Base-by-base conservation (phyloP, 2,888 invertebrate genomes). In the Eristalis pertinax region DNA sequence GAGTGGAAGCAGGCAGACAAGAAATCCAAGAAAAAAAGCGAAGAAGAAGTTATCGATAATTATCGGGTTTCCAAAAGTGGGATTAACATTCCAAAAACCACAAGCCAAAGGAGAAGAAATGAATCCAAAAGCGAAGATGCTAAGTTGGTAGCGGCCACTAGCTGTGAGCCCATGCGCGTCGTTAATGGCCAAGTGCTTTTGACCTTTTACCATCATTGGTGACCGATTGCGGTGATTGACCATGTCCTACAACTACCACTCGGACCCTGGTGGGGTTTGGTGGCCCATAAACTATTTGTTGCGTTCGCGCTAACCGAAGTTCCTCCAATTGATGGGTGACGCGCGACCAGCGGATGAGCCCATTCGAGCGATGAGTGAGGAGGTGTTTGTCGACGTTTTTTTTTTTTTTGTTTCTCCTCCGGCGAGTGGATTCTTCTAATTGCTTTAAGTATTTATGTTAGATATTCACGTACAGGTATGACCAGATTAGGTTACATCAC, bases 111-210 rank as follows among this genome's bases (percentile, higher is more conserved):
- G 60, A 82, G 56, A 64, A 70, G 64, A 84, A 80, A 79, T 74
- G 62, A 68, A 74, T 64, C 62, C 50, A 73, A 50, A 75, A 75
- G 73, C 24, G 43, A 38, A 68, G 77, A 68, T 35, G 64, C 73
- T 64, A 69, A 56, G 35, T 43, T 58, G 65, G 64, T 50, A 58
- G 58, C 62, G 60, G 60, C 13, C 50, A 26, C 26, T 29, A 38
- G 38, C 38, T 38, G 38, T 13, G 13, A 4, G 60, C n/a, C 26
- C 41, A 84, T 69, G 38, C 29, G 32, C 67, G 69, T 67, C 77
- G 69, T 78, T 83, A 86, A 68, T 86, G 73, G 83, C 26, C 83
- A 86, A 83, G 78, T 83, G 86, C 86, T 86, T 87, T 84, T 87
- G 87, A 87, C 87, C 87, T 87, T 84, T 87, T 80, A 41, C 84